Base-by-base conservation (phyloP, 2,113 vertebrate genomes). In the Chrysochloris asiatica region DNA sequence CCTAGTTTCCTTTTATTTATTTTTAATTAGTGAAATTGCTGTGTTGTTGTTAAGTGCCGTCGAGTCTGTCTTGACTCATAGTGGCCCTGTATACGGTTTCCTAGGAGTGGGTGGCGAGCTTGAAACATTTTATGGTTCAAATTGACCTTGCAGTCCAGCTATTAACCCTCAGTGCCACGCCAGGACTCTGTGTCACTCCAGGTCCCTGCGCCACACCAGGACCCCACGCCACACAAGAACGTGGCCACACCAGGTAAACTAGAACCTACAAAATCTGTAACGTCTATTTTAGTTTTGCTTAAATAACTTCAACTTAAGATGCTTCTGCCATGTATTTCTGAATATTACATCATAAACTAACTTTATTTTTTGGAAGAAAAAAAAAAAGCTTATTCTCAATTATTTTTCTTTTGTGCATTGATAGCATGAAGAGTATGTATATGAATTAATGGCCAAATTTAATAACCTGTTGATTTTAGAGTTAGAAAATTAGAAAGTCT, bases 381-480 rank as follows among this genome's bases (percentile, higher is more conserved):
- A 13, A 22, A 82, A 56, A 5, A 77, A 94, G 8, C 3, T 72
- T 72, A 0, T 2, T 84, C 90, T 21, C 41, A 22, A 73, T 45
- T 16, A 9, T 73, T 79, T 91, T 3, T 10, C 67, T 56, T 11
- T 82, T 77, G 4, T 30, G 38, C 69, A n/a, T 88, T 92, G 22
- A 48, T 65, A 4, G 78, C 52, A 48, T 84, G 12, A 19, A 54
- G 86, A 43, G 73, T 78, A 65, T 56, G 73, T 78, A 65, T 56
- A 17, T 43, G 5, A 69, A 85, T 72, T 38, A 52, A 73, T 69
- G 6, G 38, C 3, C 11, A 90, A 92, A 48, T 76, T 85, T 43
- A 81, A 54, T 59, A 52, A 33, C n/a, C 14, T 83, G 2, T 65
- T 71, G 1, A 83, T 54, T 91, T 93, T 89, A 81, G 38, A 61